phyloP scores from a whole-genome alignment of 2,113 vertebrate species.

The Mus spicilegus region DNA sequence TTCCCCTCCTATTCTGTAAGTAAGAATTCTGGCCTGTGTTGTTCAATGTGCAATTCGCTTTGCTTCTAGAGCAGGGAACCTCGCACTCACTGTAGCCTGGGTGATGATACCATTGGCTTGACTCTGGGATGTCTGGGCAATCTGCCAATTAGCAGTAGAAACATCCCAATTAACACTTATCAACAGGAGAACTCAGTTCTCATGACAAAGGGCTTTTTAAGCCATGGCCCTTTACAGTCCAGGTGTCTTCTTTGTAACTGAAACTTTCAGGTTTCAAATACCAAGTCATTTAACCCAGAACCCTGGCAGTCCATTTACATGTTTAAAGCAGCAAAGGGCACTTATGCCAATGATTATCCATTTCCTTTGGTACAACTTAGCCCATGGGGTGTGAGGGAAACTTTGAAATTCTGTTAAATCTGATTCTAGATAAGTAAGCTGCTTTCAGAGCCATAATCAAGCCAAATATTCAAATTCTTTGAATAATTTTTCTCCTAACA shows the following conservation, averaged over 20 bases:
- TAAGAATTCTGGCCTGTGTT: neutral
- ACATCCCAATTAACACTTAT: conserved; percentile 50
- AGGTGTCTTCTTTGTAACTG: neutral
- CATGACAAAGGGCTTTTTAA: conserved; percentile 40
- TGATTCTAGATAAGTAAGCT: neutral
- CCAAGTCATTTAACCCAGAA: neutral
- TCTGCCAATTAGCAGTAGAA: conserved; percentile 41
- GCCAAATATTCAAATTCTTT: neutral
- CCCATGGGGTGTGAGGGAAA: neutral
- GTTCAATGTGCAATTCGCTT: neutral
- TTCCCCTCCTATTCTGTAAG: neutral
- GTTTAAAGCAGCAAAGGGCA: neutral
- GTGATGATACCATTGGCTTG: neutral
- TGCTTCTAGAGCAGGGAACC: neutral
- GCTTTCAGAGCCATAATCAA: neutral
- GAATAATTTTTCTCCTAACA: neutral
- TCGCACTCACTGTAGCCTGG: too few relatives aligned
- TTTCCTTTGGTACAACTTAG: neutral
- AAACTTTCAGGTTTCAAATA: conserved; percentile 1
- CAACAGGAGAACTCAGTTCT: neutral
- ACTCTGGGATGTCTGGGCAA: neutral
- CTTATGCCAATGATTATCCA: too few relatives aligned
- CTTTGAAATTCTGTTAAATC: neutral
- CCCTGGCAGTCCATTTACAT: neutral
- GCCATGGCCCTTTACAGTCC: neutral